A percentile compares a stretch with the other conserved stretches of the same genome.
Evolutionary conservation across 2,888 invertebrate genomes (phyloP).

Genomic region (Perithous albicinctus): DNA sequence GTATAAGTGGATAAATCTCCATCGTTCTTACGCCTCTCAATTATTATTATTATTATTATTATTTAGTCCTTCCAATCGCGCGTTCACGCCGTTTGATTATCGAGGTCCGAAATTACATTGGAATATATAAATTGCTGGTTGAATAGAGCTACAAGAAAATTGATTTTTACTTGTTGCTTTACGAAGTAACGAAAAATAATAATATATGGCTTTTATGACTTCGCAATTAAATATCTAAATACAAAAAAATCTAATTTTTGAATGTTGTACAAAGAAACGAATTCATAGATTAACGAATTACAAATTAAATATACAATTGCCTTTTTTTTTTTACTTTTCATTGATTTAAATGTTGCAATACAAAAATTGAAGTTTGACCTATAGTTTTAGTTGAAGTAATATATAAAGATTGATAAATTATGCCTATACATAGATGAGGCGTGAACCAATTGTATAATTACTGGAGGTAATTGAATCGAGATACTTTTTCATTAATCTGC

Average conservation of each 20-base stretch:
- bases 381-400: neutral
- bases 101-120: constrained; percentile 14
- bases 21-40: constrained; percentile 45
- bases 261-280: no score
- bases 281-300: no score
- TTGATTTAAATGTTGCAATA: no score
- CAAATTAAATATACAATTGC: no score
- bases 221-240: no score
- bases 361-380: neutral
- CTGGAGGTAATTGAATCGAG: constrained; percentile 12
- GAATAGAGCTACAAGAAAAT: neutral
- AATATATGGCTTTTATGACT: no score
- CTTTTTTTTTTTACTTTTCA: no score
- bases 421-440: neutral
- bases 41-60: no score
- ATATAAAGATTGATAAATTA: no score
- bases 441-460: neutral
- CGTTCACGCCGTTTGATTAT: constrained; percentile 21
- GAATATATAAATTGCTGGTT: constrained; percentile 19
- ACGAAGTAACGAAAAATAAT: neutral
- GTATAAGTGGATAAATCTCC: constrained; percentile 64
- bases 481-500: constrained; percentile 1
- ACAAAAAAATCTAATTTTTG: no score
- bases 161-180: neutral
- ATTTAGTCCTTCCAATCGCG: constrained; percentile 30